Evolutionary conservation across 1,140 invertebrate species (phyloP), one percentile per base, ranked within the genome.

Genomic region (Luehdorfia chinensis): DNA sequence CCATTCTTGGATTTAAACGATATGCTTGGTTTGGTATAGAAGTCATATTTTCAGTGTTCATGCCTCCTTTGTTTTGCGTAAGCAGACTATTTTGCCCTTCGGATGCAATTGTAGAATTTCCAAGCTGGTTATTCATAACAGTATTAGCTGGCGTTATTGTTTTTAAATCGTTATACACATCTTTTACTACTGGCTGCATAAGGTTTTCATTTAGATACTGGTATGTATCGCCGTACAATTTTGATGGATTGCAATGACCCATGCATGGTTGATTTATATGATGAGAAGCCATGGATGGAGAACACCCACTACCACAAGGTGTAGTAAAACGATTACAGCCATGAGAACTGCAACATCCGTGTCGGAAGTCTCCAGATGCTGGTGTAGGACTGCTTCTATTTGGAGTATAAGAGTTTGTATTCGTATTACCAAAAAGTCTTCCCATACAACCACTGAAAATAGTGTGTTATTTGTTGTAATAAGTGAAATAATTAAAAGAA

Each of bases 381-480:
- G 59, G 34, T 19, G 41, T 11, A 7, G 47, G 15, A 15, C 46
- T 47, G 15, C 56, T 50, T 37, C 37, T 39, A 5, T 50, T 7
- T 3, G 33, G 4, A 39, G 28, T 9, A 11, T 49, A 11, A 6
- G 25, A 12, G 11, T 41, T 44, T 59, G 49, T 8, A 56, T 32
- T 43, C n/a, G n/a, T n/a, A n/a, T 67, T 59, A n/a, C 65, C 60
- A 52, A 86, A 86, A 25, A 86, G 28, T 44, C 79, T 86, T 19
- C 73, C 78, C 70, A 86, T 77, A 54, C 83, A 86, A n/a, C 83
- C 83, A 56, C 83, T 86, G 65, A 15, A 78, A 75, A 28, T 47
- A 41, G 6, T 13, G 7, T 25, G 16, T 21, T 19, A 25, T 19
- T n/a, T n/a, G n/a, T n/a, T n/a, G n/a, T n/a, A n/a, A n/a, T n/a